A percentile compares a stretch with the other conserved stretches of the same genome.
Conservation (phyloP, 2,888 invertebrate species). For the Eledona agricola region DNA sequence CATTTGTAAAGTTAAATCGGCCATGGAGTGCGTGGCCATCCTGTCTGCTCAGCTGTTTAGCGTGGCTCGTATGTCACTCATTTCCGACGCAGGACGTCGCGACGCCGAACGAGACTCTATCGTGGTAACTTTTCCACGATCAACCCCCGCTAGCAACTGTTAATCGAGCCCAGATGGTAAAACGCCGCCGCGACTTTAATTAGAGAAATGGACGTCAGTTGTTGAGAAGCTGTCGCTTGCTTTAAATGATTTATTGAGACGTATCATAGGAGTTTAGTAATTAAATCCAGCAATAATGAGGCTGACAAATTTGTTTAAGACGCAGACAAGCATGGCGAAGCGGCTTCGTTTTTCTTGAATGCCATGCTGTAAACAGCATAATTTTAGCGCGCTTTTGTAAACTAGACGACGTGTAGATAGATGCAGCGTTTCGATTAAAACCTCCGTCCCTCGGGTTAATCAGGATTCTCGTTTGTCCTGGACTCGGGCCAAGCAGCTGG, state of each 20-base stretch:
- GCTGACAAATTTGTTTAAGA: constrained; percentile 34
- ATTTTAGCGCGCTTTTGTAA: constrained; percentile 31
- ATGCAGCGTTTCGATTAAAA: constrained; percentile 42
- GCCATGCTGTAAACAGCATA: constrained; percentile 26
- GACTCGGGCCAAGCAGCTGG: constrained; percentile 48
- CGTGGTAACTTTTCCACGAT: not conserved
- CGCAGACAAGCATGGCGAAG: constrained; percentile 24
- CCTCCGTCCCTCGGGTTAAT: constrained; percentile 42
- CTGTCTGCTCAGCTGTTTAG: constrained; percentile 64
- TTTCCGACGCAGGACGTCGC: constrained; percentile 60
- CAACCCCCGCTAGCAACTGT: constrained; percentile 6
- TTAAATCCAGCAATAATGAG: constrained; percentile 36
- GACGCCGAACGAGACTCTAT: too few relatives aligned
- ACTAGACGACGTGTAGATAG: constrained; percentile 36
- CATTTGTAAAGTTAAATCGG: constrained; percentile 64
- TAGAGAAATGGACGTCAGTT: constrained; percentile 31
- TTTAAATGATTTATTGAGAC: constrained; percentile 38
- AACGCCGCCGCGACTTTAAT: constrained; percentile 27
- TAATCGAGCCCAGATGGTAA: constrained; percentile 14
- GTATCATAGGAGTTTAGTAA: constrained; percentile 24
- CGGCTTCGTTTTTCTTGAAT: constrained; percentile 10
- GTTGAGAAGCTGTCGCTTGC: constrained; percentile 32
- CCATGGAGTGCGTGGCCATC: constrained; percentile 62
- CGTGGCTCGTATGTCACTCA: constrained; percentile 64
- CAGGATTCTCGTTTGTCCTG: constrained; percentile 43